phyloP scores from a whole-genome alignment of 2,888 invertebrate species.

The Papilio elwesi region DNA sequence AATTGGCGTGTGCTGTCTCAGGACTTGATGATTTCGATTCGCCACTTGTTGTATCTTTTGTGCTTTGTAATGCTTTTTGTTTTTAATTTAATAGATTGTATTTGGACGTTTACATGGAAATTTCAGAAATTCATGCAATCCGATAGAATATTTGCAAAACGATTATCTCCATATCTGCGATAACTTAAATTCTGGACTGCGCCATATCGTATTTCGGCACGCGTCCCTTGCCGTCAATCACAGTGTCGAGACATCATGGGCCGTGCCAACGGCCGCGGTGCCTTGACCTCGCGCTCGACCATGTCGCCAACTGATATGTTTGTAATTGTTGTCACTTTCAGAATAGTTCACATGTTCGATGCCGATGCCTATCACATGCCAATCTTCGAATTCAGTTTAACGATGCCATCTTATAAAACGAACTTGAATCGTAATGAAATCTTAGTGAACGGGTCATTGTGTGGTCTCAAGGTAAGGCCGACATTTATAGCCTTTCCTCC shows the following conservation, averaged over 20 bases:
- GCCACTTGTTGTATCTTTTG: too few species aligned
- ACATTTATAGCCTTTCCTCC: too few species aligned
- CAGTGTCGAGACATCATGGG: slow-evolving; percentile 59
- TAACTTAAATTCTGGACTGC: background rate
- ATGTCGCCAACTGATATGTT: slow-evolving; percentile 46
- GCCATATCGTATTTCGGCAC: background rate
- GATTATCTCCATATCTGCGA: background rate
- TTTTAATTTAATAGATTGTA: too few species aligned
- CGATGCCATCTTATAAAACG: background rate
- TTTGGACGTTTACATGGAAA: background rate
- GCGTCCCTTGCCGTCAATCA: slow-evolving; percentile 38
- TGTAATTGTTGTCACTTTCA: slow-evolving; percentile 44
- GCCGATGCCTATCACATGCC: background rate
- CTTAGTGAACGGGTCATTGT: too few species aligned
- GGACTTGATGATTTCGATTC: background rate
- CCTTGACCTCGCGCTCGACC: slow-evolving; percentile 73
- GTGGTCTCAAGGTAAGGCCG: too few species aligned
- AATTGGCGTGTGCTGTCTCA: background rate
- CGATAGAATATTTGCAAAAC: too few species aligned
- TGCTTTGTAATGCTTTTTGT: too few species aligned
- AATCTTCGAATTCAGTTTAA: background rate
- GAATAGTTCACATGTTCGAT: slow-evolving; percentile 31
- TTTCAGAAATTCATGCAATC: too few species aligned
- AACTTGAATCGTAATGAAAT: background rate
- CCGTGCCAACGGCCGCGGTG: slow-evolving; percentile 74